Base-by-base conservation (phyloP, 2,797 vertebrate species). In the Sebastes steindachneri region DNA sequence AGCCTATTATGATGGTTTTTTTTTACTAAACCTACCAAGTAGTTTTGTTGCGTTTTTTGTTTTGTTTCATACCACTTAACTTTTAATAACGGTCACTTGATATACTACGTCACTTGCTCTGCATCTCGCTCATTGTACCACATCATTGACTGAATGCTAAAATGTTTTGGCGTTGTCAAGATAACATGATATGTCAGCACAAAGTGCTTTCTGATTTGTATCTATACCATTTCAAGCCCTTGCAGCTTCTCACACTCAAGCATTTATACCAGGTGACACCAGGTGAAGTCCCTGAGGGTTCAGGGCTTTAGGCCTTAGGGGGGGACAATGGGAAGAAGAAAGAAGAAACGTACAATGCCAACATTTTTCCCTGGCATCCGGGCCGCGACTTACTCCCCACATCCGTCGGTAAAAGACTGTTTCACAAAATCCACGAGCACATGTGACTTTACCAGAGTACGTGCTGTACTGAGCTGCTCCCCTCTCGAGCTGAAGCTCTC, bases 401-500 rank as follows among this genome's bases (percentile, higher is more conserved):
- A 12, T 51, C 9, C n/a, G 1, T 9, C 2, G 1, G 7, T 21
- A 17, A 37, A 55, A 28, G 25, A 58, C 17, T 29, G 45, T 17
- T 10, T 5, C 9, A 9, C 9, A 19, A 9, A 29, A 21, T 25
- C 28, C n/a, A 19, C 3, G 3, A 57, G 21, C 14, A 35, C 45
- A 31, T 26, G n/a, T n/a, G 14, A 25, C 29, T 76, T 4, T 1
- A 28, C 14, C 37, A 21, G 58, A 71, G 25, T 33, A 33, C 26
- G 23, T 19, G 33, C 28, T 21, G 55, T 33, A 26, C 53, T 45
- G 25, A 51, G 26, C 71, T 55, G 67, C 65, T 64, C 41, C 11
- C 12, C 58, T 77, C 73, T 83, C 64, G 2, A 67, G 35, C 29
- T 21, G 48, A 59, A 25, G 72, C 88, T 78, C 77, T 85, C 70